Evolutionary conservation across 1,140 invertebrate species (phyloP).

Genomic region (Brachionus rubens): DNA sequence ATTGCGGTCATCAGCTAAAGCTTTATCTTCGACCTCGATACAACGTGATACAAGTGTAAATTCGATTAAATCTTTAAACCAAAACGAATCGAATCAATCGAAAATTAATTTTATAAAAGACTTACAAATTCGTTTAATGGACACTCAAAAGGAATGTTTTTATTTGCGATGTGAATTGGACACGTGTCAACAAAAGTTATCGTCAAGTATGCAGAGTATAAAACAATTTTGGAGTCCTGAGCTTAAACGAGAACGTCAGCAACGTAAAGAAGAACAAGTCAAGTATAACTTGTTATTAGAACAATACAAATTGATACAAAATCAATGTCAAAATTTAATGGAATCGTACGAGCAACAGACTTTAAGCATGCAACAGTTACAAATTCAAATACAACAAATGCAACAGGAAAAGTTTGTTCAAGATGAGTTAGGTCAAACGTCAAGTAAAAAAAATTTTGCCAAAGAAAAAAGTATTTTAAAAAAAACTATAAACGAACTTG

Average conservation of each 20-base stretch:
- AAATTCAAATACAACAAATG: conserved; percentile 77
- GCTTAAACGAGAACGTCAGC: conserved; percentile 90
- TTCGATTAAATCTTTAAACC: conserved; percentile 25
- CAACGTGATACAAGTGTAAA: conserved; percentile 3
- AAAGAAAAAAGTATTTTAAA: conserved; percentile 85
- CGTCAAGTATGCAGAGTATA: conserved; percentile 97
- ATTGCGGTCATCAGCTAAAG: background rate
- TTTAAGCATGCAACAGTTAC: conserved; percentile 11
- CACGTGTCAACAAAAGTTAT: conserved; percentile 66
- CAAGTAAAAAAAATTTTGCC: conserved; percentile 71
- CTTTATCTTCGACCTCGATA: conserved; percentile 1
- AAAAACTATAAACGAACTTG: conserved; percentile 69
- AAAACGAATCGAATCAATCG: background rate
- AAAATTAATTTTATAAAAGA: conserved; percentile 44
- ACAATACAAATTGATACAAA: conserved; percentile 80
- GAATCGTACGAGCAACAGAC: conserved; percentile 26
- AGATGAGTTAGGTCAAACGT: background rate
- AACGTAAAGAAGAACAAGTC: conserved; percentile 93
- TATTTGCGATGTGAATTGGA: conserved; percentile 36
- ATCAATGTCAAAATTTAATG: conserved; percentile 62
- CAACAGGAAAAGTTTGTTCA: conserved; percentile 73
- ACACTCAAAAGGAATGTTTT: conserved; percentile 40
- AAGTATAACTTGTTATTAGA: conserved; percentile 73
- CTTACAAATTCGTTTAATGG: conserved; percentile 36
- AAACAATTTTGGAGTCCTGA: conserved; percentile 99